Evolutionary conservation across 2,113 vertebrate species (phyloP), one percentile per base, ranked within the genome.

Genomic region (Lontra canadensis): DNA sequence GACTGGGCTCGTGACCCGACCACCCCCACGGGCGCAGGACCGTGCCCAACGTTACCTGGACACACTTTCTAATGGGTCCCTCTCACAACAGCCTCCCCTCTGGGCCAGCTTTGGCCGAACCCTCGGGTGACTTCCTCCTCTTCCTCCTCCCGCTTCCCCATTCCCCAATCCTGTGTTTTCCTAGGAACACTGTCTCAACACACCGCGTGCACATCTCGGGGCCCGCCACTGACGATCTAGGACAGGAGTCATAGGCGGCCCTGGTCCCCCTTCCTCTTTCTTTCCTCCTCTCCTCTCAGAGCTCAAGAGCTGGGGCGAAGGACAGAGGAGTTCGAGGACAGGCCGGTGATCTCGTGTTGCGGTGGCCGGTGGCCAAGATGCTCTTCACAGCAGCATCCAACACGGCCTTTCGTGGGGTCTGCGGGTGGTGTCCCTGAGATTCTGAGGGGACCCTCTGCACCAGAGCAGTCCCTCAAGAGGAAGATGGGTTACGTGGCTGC

Each of bases 341-440:
- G 23, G 29, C 23, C 59, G 0, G 1, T 34, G 44, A 76, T 8
- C 80, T 36, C 42, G 65, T 5, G 79, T n/a, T 12, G 7, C 9
- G 14, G 25, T 6, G 21, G 47, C 2, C 2, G 17, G 49, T 0
- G 1, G 6, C 7, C 17, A 12, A 34, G 20, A n/a, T 4, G 25
- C 8, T 7, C 42, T 71, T 71, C 49, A 26, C n/a, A 31, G 79
- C 57, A 82, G 55, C 39, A 15, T 14, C 29, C n/a, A 29, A 21
- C 84, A 6, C 36, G 52, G 73, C 52, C 57, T 84, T 71, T 47
- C 5, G 1, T 4, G 25, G 20, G 20, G 31, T 21, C 69, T 36
- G 1, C 1, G 2, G n/a, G 31, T 3, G 36, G 61, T 15, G 13
- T 29, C 55, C 55, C 52, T 1, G 36, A 49, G 67, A 11, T 7